These are phyloP conservation scores for Hyaena hyaena DNA, from an alignment of 2,113 vertebrate species.

Conservation along the genomic window DNA sequence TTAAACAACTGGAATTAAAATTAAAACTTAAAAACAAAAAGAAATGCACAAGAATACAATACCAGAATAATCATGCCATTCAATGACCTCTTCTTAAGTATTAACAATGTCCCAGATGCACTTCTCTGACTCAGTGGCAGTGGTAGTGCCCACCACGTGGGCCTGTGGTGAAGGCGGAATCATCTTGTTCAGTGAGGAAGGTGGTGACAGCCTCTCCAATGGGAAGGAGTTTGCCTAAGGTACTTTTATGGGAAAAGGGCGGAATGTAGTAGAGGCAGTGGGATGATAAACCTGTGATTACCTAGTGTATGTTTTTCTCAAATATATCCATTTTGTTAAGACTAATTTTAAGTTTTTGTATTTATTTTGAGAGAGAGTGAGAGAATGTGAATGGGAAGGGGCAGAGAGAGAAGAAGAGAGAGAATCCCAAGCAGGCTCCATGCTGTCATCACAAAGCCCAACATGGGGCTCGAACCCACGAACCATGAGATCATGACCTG, in stretches of 20 bases:
- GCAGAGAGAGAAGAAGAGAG: no score
- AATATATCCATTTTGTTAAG: background rate
- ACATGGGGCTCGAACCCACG: no score
- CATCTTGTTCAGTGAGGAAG: background rate
- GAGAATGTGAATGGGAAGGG: no score
- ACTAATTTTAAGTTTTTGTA: no score
- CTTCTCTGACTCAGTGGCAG: no score
- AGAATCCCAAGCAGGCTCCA: no score
- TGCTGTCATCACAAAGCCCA: no score
- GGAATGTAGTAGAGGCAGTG: background rate
- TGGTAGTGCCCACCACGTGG: rapidly evolving
- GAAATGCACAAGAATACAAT: background rate
- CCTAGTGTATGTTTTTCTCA: background rate
- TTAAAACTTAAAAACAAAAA: background rate
- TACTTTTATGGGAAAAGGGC: background rate
- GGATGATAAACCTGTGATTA: rapidly evolving
- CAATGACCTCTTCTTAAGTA: background rate
- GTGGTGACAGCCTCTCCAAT: rapidly evolving
- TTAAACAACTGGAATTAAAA: no score
- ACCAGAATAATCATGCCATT: background rate
- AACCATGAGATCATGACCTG: no score
- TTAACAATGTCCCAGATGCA: rapidly evolving
- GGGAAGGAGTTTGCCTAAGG: background rate
- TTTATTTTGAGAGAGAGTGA: no score
- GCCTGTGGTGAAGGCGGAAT: no score